Evolutionary conservation across 2,888 invertebrate species (phyloP), one percentile per base, ranked within the genome.

Genomic region (Nomada goodeniana): DNA sequence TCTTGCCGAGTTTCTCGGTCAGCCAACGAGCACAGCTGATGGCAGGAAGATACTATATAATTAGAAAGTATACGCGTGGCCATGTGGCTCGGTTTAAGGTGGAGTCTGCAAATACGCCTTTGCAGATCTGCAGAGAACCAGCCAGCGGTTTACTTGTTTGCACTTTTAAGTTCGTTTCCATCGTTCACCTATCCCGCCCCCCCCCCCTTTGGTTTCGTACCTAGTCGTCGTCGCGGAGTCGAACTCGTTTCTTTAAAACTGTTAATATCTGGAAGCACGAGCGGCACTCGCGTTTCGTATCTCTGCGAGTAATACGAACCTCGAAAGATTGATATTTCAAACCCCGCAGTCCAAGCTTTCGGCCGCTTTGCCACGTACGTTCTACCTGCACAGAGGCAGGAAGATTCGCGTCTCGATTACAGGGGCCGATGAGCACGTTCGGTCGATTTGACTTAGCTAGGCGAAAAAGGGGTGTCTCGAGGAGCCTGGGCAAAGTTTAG

Each of bases 391-490:
- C 10, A 52, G 71, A 84, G 70, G 57, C 75, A 76, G 76, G 82
- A 76, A 78, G 86, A 87, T 87, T 80, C 80, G 84, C 80, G 84
- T 82, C 80, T 80, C 88, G 84, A 86, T 87, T 88, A 87, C 76
- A 84, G 80, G 86, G 87, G 71, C 82, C 80, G 84, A 79, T 84
- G 84, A 87, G 80, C 86, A 87, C 52, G 83, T 87, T 73, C 87
- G 87, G 74, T 87, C 87, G 88, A 88, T 87, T 87, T 84, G 82
- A 84, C 81, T 88, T 72, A 23, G 80, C 64, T 75, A 69, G 82
- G 78, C 85, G 86, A 84, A 86, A 86, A 88, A 87, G 88, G 83
- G 88, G 75, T 84, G 87, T 84, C 82, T 81, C 86, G 82, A 85
- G 76, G 72, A 85, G 79, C 69, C 83, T 76, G 76, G 70, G 18